Conservation (phyloP, 64 coral and sea anemone genomes). For the Stylophora pistillata region DNA sequence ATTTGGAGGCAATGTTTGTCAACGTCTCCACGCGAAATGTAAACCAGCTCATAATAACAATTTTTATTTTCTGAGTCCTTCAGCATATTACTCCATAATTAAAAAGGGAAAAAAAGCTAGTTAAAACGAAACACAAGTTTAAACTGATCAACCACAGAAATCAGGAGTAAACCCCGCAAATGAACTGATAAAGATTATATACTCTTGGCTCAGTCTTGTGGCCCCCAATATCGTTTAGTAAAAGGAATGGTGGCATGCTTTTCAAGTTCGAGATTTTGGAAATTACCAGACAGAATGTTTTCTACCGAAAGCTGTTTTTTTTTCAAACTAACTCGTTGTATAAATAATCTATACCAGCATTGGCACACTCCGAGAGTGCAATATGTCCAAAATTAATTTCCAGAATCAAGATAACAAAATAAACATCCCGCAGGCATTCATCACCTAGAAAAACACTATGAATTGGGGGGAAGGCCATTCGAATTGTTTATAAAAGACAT, state of each 20-base stretch:
- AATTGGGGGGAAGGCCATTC: neutral
- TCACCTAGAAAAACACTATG: neutral
- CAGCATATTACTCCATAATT: no score
- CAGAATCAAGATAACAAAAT: neutral
- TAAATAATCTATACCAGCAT: neutral
- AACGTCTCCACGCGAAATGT: neutral
- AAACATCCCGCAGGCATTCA: conserved; percentile 3
- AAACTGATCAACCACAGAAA: no score
- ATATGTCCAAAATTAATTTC: conserved; percentile 23
- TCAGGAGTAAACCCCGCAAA: no score
- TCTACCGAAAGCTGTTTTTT: neutral
- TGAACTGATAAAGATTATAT: no score
- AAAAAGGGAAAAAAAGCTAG: no score
- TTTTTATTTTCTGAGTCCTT: neutral
- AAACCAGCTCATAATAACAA: conserved; percentile 5
- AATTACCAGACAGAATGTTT: neutral
- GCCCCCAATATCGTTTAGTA: neutral
- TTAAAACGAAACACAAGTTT: no score
- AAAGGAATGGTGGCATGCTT: neutral
- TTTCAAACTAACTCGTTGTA: neutral
- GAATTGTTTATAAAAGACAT: neutral
- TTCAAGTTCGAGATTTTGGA: neutral
- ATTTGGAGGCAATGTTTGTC: neutral
- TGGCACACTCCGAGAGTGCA: neutral
- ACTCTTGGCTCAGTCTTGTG: no score